These are phyloP conservation scores for Eleginops maclovinus DNA, from an alignment of 2,113 vertebrate species.

Conservation along the genomic window DNA sequence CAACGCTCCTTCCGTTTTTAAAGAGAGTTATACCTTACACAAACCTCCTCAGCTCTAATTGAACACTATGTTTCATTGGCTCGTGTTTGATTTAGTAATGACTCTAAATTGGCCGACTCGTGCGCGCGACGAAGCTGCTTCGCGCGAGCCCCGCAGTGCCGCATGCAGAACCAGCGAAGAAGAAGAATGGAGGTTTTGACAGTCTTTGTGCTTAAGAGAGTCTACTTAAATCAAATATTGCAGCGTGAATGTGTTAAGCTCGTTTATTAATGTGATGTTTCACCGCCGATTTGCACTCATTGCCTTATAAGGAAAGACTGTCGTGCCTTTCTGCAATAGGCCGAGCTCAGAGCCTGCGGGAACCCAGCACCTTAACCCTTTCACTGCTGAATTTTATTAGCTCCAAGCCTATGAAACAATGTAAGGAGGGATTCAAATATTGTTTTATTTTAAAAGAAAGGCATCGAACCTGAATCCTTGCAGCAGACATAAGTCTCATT, in stretches of 20 bases:
- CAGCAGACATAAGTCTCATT: background rate
- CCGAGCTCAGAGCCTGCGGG: constrained; percentile 75
- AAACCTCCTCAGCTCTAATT: background rate
- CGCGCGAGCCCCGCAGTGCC: constrained; percentile 1
- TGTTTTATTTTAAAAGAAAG: background rate
- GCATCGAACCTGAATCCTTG: background rate
- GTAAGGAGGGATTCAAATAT: background rate
- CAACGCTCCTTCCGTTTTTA: background rate
- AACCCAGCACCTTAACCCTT: constrained; percentile 78
- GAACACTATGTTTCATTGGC: background rate
- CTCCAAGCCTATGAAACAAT: constrained; percentile 43
- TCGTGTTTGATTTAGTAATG: constrained; percentile 49
- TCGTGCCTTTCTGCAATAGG: constrained; percentile 82
- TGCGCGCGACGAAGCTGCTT: constrained; percentile 21
- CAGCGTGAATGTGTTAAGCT: background rate
- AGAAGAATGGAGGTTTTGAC: background rate
- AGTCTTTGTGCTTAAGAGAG: background rate
- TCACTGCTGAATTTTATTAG: constrained; percentile 82
- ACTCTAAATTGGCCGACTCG: constrained; percentile 43
- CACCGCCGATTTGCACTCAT: constrained; percentile 56
- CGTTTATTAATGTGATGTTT: constrained; percentile 45
- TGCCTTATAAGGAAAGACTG: constrained; percentile 83
- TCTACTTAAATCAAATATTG: background rate
- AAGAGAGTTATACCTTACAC: background rate
- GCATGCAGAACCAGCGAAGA: background rate